Evolutionary conservation across 2,888 invertebrate genomes (phyloP).

Genomic region (Linnaemya tessellans): DNA sequence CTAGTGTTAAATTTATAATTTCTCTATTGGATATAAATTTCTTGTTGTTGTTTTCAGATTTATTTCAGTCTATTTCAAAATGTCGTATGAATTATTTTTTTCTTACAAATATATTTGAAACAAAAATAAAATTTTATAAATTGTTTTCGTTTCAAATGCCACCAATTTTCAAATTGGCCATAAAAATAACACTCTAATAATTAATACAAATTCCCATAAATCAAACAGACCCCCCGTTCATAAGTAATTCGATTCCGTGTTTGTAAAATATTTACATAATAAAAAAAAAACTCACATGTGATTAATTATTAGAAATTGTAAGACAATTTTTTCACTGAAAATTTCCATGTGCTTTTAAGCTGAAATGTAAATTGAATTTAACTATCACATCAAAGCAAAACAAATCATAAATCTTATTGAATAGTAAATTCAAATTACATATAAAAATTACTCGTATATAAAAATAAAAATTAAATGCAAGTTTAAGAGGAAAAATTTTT

Average conservation of each 20-base stretch:
- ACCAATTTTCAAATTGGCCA: no score
- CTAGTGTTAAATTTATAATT: no score
- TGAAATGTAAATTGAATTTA: conserved; percentile 38
- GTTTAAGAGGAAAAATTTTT: background rate
- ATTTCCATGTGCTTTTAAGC: conserved; percentile 25
- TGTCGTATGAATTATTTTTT: no score
- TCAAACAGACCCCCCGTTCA: conserved; percentile 25
- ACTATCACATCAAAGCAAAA: conserved; percentile 26
- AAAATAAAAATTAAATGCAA: conserved; percentile 10
- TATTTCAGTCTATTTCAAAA: no score
- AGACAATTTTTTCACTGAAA: conserved; percentile 27
- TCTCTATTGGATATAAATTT: no score
- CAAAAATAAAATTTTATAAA: no score
- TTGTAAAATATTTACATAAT: conserved; percentile 35
- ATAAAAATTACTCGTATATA: background rate
- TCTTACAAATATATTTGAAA: no score
- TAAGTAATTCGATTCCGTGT: conserved; percentile 17
- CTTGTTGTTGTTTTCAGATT: no score
- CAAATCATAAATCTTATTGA: conserved; percentile 45
- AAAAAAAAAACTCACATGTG: conserved; percentile 28
- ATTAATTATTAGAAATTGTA: conserved; percentile 53
- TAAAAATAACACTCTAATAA: background rate
- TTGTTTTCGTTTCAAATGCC: no score
- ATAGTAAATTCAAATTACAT: conserved; percentile 12
- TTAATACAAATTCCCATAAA: conserved; percentile 32